These are phyloP conservation scores for Anarsia innoxiella DNA, from an alignment of 2,888 invertebrate species.

Conservation along the genomic window DNA sequence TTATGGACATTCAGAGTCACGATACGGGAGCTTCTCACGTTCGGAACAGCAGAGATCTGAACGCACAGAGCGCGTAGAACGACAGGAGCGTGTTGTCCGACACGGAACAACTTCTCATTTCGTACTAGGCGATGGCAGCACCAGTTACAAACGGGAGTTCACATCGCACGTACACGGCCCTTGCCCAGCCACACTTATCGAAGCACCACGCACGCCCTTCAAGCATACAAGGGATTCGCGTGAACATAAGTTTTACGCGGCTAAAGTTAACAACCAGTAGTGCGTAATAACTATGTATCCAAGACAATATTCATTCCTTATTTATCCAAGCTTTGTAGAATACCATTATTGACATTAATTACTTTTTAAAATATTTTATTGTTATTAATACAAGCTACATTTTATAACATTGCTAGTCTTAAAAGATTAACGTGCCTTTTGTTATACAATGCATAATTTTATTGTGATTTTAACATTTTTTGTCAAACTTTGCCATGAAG, in stretches of 20 bases:
- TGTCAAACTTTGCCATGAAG: slow-evolving; percentile 66
- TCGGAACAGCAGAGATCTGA: slow-evolving; percentile 71
- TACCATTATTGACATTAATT: background rate
- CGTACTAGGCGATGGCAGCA: slow-evolving; percentile 80
- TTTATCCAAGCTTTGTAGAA: slow-evolving; percentile 31
- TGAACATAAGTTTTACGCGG: slow-evolving; percentile 88
- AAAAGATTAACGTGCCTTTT: slow-evolving; percentile 46
- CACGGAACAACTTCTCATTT: slow-evolving; percentile 84
- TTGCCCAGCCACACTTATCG: slow-evolving; percentile 86
- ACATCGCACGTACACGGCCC: slow-evolving; percentile 82
- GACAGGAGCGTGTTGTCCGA: slow-evolving; percentile 76
- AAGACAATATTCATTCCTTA: slow-evolving; percentile 38
- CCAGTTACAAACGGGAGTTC: slow-evolving; percentile 86
- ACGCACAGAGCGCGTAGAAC: slow-evolving; percentile 75
- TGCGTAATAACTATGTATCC: background rate
- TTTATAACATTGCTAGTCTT: slow-evolving; percentile 49
- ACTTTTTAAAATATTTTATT: background rate
- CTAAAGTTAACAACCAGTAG: slow-evolving; percentile 69
- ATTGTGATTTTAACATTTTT: slow-evolving; percentile 22
- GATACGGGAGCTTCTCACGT: slow-evolving; percentile 80
- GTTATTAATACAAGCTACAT: slow-evolving; percentile 32
- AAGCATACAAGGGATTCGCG: slow-evolving; percentile 90
- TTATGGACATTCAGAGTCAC: slow-evolving; percentile 82
- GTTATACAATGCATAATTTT: slow-evolving; percentile 19
- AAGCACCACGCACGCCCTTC: slow-evolving; percentile 84